Base-by-base conservation (phyloP, 2,797 vertebrate genomes). In the Gallinago solitaria region DNA sequence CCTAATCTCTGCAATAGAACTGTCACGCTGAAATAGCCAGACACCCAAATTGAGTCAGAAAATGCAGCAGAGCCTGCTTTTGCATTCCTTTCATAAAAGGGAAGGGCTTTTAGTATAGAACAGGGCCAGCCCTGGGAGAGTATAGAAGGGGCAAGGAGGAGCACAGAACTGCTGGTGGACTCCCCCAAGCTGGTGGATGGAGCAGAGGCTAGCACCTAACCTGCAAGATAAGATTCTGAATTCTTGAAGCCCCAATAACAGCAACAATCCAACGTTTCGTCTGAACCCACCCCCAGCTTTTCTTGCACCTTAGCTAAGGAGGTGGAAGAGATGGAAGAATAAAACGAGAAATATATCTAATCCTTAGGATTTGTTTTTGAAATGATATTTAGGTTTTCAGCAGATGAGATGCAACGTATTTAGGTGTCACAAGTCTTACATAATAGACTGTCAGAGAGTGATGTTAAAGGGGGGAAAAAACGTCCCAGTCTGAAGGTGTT, bases 1-100 rank as follows among this genome's bases (percentile, higher is more conserved):
- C 17, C 33, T 88, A 25, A 41, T 84, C 59, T 93, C 77, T 53
- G 53, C 41, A 90, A 9, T 54, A 90, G 82, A 95, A 74, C 65
- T 95, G 71, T 95, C 35, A 35, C 33, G 47, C 37, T 70, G 81
- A 93, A 94, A 67, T 81, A 75, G 20, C 90, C 67, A 95, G 41
- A 54, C 37, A 45, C 7, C 45, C 13, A 81, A 23, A 79, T 11
- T 63, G 51, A 94, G 83, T 48, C 24, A 77, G 76, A 94, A 87
- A 68, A 61, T 43, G 5, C 88, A 78, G 21, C 8, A 16, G 65
- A 80, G 32, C 9, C 43, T 87, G 33, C 47, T 89, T 68, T 43
- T 67, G 9, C 30, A 15, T 68, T 68, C 56, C 12, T 70, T 43
- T 61, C 53, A 10, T n/a, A 19, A 74, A 78, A 64, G 47, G 5